Conservation (phyloP, 1,140 invertebrate species). For the Orchestia grillus region DNA sequence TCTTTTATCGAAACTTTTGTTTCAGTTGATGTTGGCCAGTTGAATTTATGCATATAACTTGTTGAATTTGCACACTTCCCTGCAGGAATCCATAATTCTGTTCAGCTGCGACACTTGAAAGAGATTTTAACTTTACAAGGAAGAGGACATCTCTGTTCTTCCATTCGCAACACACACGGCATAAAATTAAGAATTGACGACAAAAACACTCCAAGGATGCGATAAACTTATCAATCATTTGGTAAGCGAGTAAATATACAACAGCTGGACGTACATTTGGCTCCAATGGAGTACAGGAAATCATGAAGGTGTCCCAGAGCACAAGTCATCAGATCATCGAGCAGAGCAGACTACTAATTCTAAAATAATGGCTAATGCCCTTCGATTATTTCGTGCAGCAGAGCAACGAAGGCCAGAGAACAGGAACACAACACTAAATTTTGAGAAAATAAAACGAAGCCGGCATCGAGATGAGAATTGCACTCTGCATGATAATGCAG, state of each 20-base stretch:
- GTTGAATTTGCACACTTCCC: background rate
- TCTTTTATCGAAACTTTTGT: background rate
- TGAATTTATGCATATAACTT: background rate
- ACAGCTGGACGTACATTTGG: background rate
- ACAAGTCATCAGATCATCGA: background rate
- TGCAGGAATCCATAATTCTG: background rate
- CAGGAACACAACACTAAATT: background rate
- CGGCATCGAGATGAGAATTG: background rate
- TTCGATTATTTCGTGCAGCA: background rate
- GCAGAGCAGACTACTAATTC: background rate
- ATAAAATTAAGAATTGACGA: background rate
- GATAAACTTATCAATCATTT: background rate
- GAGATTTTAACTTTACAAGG: too few relatives aligned
- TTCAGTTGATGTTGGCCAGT: background rate
- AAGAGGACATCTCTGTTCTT: background rate
- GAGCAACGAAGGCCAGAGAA: background rate
- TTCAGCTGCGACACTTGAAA: too few relatives aligned
- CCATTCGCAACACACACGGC: background rate
- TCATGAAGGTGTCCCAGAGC: background rate
- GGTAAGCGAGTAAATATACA: background rate
- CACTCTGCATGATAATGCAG: background rate
- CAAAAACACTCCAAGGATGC: background rate
- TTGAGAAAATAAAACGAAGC: background rate
- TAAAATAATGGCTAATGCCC: background rate
- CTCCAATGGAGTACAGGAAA: background rate